Evolutionary conservation across 2,797 vertebrate genomes (phyloP), one percentile per base, ranked within the genome.

Genomic region (Schizothorax lantsangensis): DNA sequence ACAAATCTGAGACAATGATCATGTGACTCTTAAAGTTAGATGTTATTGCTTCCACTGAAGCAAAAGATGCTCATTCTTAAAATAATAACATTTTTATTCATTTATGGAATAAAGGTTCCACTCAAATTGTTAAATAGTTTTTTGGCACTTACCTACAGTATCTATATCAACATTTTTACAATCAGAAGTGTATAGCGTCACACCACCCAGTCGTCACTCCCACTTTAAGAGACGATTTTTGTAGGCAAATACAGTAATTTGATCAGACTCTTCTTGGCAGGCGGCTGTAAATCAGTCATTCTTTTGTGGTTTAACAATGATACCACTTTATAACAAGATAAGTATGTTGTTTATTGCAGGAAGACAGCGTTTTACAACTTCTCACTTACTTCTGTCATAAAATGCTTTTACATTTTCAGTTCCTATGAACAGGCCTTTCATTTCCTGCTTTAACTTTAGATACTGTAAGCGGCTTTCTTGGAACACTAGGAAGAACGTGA

Each of bases 381-480:
- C 9, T 59, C 69, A 11, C 72, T 49, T 52, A 62, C 14, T 30
- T 77, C 23, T 57, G 2, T 71, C 54, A 64, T 66, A 59, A 75
- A 82, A 47, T 45, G 15, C 19, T 66, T 66, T 47, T 45, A 5
- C 43, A 26, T 38, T 73, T 78, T 2, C 1, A 6, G 0, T 38
- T 38, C 52, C 36, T 54, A 14, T 57, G 19, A 78, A 57, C 49
- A 57, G 9, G 11, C n/a, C 75, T 57, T 23, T 33, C 12, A 71
- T 71, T 74, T 78, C 86, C 68, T 83, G 30, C 73, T 83, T 87
- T 49, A 79, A 62, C 30, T 17, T 33, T 33, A 30, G 5, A 57
- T 3, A 38, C 23, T 6, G 8, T 43, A 62, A 45, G 9, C 0
- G 1, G 36, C 23, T 64, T 79, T 17, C 23, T 62, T 62, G 8